Evolutionary conservation across 2,888 invertebrate genomes (phyloP).

Genomic region (Dicranocentrus wangi): DNA sequence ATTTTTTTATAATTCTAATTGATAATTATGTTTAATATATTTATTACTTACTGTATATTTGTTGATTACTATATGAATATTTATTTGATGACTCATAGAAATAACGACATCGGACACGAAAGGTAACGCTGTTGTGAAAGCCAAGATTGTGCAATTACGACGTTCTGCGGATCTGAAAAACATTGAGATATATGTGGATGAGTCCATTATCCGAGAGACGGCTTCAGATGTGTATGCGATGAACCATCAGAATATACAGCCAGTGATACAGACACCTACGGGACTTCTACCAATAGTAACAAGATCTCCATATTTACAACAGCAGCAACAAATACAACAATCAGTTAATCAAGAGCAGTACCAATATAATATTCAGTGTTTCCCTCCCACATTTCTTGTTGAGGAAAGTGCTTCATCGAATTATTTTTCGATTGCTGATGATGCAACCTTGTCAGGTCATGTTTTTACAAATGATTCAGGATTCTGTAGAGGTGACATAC

Average conservation of each 20-base stretch:
- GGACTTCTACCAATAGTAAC: constrained; percentile 52
- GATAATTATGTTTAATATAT: neutral
- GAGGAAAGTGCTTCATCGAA: constrained; percentile 2
- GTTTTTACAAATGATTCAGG: no score
- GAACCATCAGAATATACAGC: constrained; percentile 57
- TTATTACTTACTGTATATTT: neutral
- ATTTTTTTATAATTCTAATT: neutral
- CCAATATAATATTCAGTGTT: no score
- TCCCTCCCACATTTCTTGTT: no score
- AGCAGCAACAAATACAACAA: constrained; percentile 20
- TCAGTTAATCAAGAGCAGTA: constrained; percentile 19
- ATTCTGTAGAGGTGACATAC: no score
- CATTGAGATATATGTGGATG: constrained; percentile 49
- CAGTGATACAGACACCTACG: constrained; percentile 55
- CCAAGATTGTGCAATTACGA: constrained; percentile 40
- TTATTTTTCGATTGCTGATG: no score
- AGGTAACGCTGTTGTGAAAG: constrained; percentile 5
- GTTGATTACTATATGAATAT: neutral
- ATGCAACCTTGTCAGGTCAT: no score
- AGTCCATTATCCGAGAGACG: constrained; percentile 20
- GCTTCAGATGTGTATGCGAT: constrained; percentile 55
- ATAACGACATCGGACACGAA: neutral
- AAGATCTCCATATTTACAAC: constrained; percentile 10
- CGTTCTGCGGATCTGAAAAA: constrained; percentile 46
- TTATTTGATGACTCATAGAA: neutral